Evolutionary conservation across 1,140 invertebrate species (phyloP), one percentile per base, ranked within the genome.

Genomic region (Nylanderia fulva): DNA sequence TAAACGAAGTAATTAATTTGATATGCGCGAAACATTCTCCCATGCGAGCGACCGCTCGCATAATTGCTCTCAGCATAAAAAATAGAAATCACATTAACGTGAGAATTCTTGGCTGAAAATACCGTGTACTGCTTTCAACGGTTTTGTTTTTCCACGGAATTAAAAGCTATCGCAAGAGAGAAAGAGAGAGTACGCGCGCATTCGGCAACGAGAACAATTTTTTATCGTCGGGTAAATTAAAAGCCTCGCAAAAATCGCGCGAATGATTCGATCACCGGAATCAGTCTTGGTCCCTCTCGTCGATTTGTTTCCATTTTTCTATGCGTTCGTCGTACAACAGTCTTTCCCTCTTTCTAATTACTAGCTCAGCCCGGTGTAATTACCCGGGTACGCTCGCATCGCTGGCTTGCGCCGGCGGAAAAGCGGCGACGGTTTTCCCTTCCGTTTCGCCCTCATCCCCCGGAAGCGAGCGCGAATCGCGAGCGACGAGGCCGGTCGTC

Each of bases 291-390:
- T 45, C 33, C n/a, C 54, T 54, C 75, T 45, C 68, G 61, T 39
- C 29, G 68, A 85, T 82, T 63, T 88, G 66, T 82, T 88, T 88
- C 84, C 82, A 88, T 88, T 88, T 80, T 60, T 33, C 66, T 72
- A 58, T 60, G 36, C 52, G 63, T 48, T 18, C 15, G 9, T 77
- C 13, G 13, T 45, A 72, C 36, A 52, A 60, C 72, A 33, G 56
- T 60, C 58, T 60, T 45, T 74, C n/a, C 72, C 75, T 84, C 74
- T 68, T 75, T 86, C 72, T 74, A 82, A 88, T 82, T 85, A 88
- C 86, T 27, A 63, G 63, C 69, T 80, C 68, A 54, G 48, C 54
- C 39, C 61, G 60, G 56, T 56, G 86, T 72, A 64, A 85, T 88
- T 88, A 66, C 48, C 42, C 80, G 77, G 36, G 45, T 33, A n/a